A percentile compares a stretch with the other conserved stretches of the same genome.
Evolutionary conservation across 2,888 invertebrate species (phyloP).

Genomic region (Pachliopta kotzebuea): DNA sequence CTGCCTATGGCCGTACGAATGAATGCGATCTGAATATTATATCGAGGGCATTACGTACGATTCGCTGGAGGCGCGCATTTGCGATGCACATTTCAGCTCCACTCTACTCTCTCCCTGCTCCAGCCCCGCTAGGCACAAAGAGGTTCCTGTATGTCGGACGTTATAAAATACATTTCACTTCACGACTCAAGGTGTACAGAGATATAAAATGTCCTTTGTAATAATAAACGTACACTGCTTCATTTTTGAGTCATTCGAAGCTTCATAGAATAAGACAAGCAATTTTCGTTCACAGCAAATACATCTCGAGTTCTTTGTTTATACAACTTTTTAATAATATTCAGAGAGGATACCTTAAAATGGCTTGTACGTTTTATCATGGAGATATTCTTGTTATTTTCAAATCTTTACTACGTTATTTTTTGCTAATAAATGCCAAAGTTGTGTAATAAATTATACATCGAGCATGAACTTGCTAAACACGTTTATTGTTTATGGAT

Average conservation of each 20-base stretch:
- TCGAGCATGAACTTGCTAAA: neutral
- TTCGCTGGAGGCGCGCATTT: slow-evolving; percentile 69
- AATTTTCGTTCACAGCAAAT: neutral
- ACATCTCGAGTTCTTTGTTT: neutral
- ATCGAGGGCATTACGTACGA: slow-evolving; percentile 72
- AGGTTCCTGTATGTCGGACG: slow-evolving; percentile 39
- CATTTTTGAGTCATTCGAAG: slow-evolving; percentile 15
- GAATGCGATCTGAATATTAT: slow-evolving; percentile 77
- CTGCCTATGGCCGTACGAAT: slow-evolving; percentile 65
- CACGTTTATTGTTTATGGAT: neutral
- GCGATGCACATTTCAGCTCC: slow-evolving; percentile 61
- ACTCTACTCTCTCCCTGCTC: slow-evolving; percentile 61
- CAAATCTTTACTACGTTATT: neutral
- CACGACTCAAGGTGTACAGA: slow-evolving; percentile 35
- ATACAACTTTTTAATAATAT: neutral
- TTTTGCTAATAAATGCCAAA: slow-evolving; percentile 9
- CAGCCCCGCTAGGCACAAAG: slow-evolving; percentile 54
- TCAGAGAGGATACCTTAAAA: too few species aligned
- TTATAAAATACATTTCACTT: slow-evolving; percentile 24
- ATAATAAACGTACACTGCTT: slow-evolving; percentile 16
- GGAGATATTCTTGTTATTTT: too few species aligned
- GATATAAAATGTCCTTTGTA: slow-evolving; percentile 15
- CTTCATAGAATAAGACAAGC: slow-evolving; percentile 5
- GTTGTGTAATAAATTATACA: slow-evolving; percentile 7
- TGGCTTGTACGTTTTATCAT: too few species aligned